Percentiles rank a stretch among this genome's conserved stretches.
phyloP scores from a whole-genome alignment of 2,113 vertebrate genomes.

The Cavia porcellus region DNA sequence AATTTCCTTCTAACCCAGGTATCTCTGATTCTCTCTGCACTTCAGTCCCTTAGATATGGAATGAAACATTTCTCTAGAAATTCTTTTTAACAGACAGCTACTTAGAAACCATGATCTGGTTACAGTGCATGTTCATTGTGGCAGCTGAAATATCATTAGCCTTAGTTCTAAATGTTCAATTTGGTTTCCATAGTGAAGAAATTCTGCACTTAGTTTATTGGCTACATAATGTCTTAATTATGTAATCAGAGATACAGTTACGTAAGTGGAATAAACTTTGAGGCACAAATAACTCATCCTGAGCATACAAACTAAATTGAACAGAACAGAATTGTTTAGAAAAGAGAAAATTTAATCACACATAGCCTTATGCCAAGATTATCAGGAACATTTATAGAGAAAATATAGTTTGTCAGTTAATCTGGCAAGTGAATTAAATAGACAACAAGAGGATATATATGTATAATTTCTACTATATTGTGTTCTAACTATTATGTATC shows the following conservation, averaged over 20 bases:
- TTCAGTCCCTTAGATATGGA: background rate
- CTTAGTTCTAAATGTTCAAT: background rate
- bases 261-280: background rate
- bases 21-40: background rate
- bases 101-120: conserved; percentile 12
- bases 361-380: background rate
- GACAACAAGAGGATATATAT: conserved; percentile 6
- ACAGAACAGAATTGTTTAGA: background rate
- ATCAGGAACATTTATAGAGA: background rate
- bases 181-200: background rate
- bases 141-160: background rate
- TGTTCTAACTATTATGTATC: background rate
- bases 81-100: conserved; percentile 29
- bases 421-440: background rate
- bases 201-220: background rate
- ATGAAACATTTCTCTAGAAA: background rate
- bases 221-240: background rate
- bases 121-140: background rate
- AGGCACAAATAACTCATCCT: conserved; percentile 20
- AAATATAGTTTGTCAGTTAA: background rate
- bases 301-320: background rate
- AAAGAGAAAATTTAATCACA: background rate
- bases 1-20: background rate
- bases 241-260: background rate
- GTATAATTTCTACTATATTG: background rate